A percentile compares a stretch with the other conserved stretches of the same genome.
Conservation (phyloP, 2,113 vertebrate genomes). For the Cyphomyrus discorhynchus region DNA sequence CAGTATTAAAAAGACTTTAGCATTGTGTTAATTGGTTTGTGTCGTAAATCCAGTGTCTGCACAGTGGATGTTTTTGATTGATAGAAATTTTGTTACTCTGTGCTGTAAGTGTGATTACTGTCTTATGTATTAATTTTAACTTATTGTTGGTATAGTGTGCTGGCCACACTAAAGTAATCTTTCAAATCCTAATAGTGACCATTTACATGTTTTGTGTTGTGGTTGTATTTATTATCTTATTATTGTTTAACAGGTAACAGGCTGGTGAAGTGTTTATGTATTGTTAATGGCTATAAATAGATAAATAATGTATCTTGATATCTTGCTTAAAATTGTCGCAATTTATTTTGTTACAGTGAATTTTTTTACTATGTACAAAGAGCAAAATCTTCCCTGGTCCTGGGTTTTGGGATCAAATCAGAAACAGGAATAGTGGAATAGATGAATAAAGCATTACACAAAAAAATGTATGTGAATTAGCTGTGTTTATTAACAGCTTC, state of each 20-base stretch:
- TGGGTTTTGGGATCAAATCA: background rate
- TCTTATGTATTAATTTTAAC: conserved; percentile 18
- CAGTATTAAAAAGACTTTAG: background rate
- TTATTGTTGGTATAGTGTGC: conserved; percentile 45
- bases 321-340: background rate
- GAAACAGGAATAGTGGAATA: background rate
- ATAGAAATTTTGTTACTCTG: background rate
- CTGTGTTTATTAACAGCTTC: background rate
- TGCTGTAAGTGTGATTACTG: conserved; percentile 33
- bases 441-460: background rate
- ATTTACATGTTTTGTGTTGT: conserved; percentile 18
- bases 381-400: background rate
- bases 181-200: conserved; percentile 16
- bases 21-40: conserved; percentile 4
- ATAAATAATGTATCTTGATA: background rate
- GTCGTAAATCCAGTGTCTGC: conserved; percentile 3
- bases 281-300: background rate
- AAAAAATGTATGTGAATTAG: background rate
- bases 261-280: background rate
- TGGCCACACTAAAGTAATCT: conserved; percentile 48
- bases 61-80: background rate
- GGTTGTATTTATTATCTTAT: conserved; percentile 15
- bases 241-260: background rate
- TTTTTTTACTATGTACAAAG: background rate
- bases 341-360: conserved; percentile 14